Evolutionary conservation across 2,888 invertebrate species (phyloP).

Genomic region (Chrysolina oricalcia): DNA sequence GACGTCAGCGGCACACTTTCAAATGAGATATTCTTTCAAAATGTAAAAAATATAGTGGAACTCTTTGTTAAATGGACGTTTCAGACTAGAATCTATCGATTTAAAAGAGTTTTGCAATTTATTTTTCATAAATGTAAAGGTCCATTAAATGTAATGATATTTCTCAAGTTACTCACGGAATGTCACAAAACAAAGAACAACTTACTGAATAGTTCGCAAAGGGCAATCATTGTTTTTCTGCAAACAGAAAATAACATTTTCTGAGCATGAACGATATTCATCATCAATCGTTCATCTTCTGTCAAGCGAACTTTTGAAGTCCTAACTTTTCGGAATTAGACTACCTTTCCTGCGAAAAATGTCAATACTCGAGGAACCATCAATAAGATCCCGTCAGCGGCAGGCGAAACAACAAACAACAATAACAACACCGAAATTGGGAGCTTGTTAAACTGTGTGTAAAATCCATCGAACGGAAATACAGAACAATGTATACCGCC

Average conservation of each 20-base stretch:
- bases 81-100: too few species aligned
- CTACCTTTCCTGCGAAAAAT: constrained; percentile 1
- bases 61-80: too few species aligned
- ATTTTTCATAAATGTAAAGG: too few species aligned
- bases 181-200: neutral
- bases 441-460: constrained; percentile 51
- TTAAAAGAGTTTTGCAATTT: too few species aligned
- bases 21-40: too few species aligned
- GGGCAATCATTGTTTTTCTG: neutral
- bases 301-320: neutral
- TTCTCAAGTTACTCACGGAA: neutral
- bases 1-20: too few species aligned
- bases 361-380: constrained; percentile 9
- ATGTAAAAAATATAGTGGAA: too few species aligned
- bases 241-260: neutral
- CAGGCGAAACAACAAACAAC: constrained; percentile 24
- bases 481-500: constrained; percentile 52
- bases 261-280: neutral
- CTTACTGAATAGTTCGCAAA: neutral
- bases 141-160: neutral
- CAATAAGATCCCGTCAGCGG: constrained; percentile 14
- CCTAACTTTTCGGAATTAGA: neutral
- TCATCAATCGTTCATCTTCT: neutral
- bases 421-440: constrained; percentile 13
- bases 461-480: constrained; percentile 54